A percentile compares a stretch with the other conserved stretches of the same genome.
phyloP scores from a whole-genome alignment of 2,113 vertebrate species.

The Piaya cayana region DNA sequence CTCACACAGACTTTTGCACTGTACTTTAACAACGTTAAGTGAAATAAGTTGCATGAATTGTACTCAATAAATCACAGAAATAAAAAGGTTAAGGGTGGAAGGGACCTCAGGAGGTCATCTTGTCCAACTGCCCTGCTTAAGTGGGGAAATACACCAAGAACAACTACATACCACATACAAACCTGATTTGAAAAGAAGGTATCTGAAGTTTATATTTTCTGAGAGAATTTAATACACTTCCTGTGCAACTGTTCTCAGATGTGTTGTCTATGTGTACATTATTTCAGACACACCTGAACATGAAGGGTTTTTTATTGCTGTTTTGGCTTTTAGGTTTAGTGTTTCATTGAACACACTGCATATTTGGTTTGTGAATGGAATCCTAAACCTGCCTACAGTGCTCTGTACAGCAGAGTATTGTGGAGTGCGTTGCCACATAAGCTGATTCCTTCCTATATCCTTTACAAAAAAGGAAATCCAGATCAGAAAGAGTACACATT shows the following conservation, averaged over 20 bases:
- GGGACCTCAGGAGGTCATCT: background rate
- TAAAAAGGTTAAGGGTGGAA: background rate
- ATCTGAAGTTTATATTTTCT: background rate
- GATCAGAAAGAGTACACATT: background rate
- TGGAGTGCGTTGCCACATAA: background rate
- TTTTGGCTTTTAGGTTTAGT: background rate
- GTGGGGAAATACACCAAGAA: background rate
- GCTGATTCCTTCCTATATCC: background rate
- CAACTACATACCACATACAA: background rate
- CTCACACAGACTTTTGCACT: background rate
- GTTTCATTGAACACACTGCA: background rate
- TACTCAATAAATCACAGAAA: background rate
- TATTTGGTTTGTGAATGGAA: background rate
- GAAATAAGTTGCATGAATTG: background rate
- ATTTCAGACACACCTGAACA: background rate
- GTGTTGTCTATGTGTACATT: fast-evolving
- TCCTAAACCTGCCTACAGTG: background rate
- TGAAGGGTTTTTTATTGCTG: background rate
- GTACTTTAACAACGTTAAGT: background rate
- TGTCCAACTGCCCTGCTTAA: background rate
- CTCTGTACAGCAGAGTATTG: background rate
- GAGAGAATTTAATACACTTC: background rate
- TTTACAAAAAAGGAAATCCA: background rate
- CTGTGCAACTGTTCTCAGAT: background rate
- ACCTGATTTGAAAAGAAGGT: background rate